These are phyloP conservation scores for Mya arenaria DNA, from an alignment of 1,140 invertebrate genomes.

Conservation along the genomic window DNA sequence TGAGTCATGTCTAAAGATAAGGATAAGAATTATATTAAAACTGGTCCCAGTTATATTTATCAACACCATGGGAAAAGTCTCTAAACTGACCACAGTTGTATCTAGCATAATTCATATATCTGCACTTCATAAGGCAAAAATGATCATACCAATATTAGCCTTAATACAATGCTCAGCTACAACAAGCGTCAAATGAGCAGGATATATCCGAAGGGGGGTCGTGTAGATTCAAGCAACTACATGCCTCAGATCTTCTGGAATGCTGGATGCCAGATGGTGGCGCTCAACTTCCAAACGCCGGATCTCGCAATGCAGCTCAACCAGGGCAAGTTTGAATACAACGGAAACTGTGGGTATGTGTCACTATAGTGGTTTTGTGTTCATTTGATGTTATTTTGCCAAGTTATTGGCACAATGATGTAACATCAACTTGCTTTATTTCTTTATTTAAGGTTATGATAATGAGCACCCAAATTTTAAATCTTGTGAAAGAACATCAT, in stretches of 20 bases:
- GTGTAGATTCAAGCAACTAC: conserved; percentile 99
- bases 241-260: conserved; percentile 99
- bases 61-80: too few species aligned
- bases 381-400: too few species aligned
- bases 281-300: conserved; percentile 99
- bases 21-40: too few species aligned
- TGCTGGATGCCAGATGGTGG: conserved; percentile 99
- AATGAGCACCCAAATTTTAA: background rate
- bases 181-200: conserved; percentile 99
- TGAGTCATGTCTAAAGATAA: too few species aligned
- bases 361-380: too few species aligned
- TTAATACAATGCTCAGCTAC: conserved; percentile 88
- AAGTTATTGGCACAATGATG: background rate
- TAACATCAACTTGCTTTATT: conserved; percentile 5
- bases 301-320: conserved; percentile 99
- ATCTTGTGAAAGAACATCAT: too few species aligned
- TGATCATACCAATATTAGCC: too few species aligned
- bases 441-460: too few species aligned
- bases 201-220: conserved; percentile 99
- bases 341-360: conserved; percentile 95
- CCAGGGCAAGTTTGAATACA: conserved; percentile 99
- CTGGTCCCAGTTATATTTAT: too few species aligned
- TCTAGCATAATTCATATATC: too few species aligned
- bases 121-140: too few species aligned
- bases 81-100: too few species aligned